These are phyloP conservation scores for Myiopsitta monachus DNA, from an alignment of 2,113 vertebrate species.

Conservation along the genomic window DNA sequence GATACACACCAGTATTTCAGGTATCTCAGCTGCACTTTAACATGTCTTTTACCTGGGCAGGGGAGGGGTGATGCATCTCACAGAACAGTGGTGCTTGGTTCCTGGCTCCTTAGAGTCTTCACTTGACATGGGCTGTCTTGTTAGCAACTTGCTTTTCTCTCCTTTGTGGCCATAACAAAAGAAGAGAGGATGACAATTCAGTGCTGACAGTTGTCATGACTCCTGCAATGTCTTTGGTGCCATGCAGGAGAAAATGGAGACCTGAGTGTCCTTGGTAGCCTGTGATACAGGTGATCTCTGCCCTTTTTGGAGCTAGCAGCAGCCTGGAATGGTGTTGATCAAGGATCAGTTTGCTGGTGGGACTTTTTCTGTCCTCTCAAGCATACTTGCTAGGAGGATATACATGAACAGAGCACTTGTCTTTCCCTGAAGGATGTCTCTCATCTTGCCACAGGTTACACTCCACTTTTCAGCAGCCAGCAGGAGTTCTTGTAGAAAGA, in stretches of 20 bases:
- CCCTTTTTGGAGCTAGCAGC: not conserved
- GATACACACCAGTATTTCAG: not conserved
- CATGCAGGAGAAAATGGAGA: not conserved
- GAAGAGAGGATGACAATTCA: not conserved
- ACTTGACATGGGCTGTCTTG: accelerated
- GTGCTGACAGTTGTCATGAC: no score
- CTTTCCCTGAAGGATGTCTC: not conserved
- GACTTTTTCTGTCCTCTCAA: not conserved
- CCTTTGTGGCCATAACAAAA: not conserved
- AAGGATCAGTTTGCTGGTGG: not conserved
- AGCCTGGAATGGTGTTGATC: not conserved
- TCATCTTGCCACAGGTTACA: not conserved
- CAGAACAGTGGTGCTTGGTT: not conserved
- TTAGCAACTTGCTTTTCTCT: not conserved
- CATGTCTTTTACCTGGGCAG: not conserved
- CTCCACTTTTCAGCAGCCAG: not conserved
- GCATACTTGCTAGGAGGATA: not conserved
- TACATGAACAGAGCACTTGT: not conserved
- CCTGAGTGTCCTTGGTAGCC: not conserved
- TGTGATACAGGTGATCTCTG: not conserved
- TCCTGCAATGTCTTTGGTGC: not conserved
- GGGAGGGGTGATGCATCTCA: not conserved
- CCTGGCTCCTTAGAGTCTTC: not conserved
- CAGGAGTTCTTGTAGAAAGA: not conserved
- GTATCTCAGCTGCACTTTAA: not conserved